Base-by-base conservation (phyloP, 2,113 vertebrate genomes). In the Megaleporinus macrocephalus region DNA sequence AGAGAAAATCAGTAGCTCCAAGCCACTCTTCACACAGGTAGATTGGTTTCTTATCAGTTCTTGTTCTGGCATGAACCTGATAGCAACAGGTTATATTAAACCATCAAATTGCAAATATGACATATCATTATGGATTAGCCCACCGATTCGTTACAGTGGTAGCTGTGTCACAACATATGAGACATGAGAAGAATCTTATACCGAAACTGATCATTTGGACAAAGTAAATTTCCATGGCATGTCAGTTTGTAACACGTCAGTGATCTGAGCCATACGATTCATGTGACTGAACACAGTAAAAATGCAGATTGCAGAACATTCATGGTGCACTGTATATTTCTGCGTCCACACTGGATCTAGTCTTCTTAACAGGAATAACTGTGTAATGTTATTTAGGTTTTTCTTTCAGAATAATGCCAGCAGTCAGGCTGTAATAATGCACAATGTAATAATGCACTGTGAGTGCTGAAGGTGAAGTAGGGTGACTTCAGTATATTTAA, bases 1-100 rank as follows among this genome's bases (percentile, higher is more conserved):
- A 6, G 18, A 44, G 20, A 44, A 44, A 44, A 70, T 41, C 66
- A 70, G 13, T 22, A 41, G 18, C 36, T 62, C 57, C 33, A 41
- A 15, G 13, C 70, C 27, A 36, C 41, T 79, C 53, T 22, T 72
- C 53, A 44, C 53, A 16, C 12, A 30, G 10, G 18, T 11, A 53
- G 49, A 59, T 70, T 36, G 33, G 10, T 79, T 70, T 76, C 24
- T 76, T 44, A 59, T 71, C 51, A 79, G 20, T 59, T 47, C 30
- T 41, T 57, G 49, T 57, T 79, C n/a, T 57, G n/a, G 30, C 49
- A 55, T 18, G 22, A 62, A 30, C 57, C 49, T 14, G 5, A 47
- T 13, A 63, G 36, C 76, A 69, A 36, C 76, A 69, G 27, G 63
- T 65, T 9, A 51, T 47, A 68, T 68, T 66, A 53, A 68, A 55